A percentile compares a stretch with the other conserved stretches of the same genome.
Evolutionary conservation across 1,140 invertebrate genomes (phyloP).

Genomic region (Bathynomus jamesi): DNA sequence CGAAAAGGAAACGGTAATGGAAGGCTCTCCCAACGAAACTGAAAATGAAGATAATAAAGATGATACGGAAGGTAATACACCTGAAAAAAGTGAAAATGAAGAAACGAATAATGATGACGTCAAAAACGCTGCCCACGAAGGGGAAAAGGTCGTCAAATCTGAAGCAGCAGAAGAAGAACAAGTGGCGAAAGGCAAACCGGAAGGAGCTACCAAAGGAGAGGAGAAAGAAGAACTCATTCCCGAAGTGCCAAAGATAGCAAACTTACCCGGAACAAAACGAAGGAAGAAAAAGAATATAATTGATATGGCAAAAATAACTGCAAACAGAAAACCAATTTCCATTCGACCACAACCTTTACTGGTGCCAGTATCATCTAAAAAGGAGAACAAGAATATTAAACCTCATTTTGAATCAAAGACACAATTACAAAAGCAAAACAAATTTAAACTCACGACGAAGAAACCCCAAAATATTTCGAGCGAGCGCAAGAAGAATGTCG

Average conservation of each 20-base stretch:
- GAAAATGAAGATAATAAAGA: too few species aligned
- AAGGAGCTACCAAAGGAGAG: neutral
- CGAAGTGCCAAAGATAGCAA: neutral
- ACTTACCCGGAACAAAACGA: neutral
- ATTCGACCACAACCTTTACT: neutral
- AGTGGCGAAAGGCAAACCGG: neutral
- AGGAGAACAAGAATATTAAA: neutral
- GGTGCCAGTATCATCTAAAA: neutral
- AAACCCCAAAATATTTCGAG: neutral
- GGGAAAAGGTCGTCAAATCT: neutral
- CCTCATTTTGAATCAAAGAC: neutral
- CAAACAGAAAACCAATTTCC: neutral
- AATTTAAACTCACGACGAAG: neutral
- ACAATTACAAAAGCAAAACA: neutral
- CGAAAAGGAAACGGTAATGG: too few species aligned
- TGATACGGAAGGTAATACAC: too few species aligned
- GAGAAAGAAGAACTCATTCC: neutral
- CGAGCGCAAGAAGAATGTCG: too few species aligned
- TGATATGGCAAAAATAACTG: neutral
- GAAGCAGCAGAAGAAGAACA: neutral
- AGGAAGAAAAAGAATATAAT: neutral
- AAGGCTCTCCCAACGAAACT: too few species aligned
- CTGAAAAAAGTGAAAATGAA: too few species aligned
- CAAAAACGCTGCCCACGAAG: too few species aligned
- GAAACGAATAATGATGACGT: too few species aligned